Evolutionary conservation across 1,140 invertebrate genomes (phyloP).

Genomic region (Oryctes rhinoceros): DNA sequence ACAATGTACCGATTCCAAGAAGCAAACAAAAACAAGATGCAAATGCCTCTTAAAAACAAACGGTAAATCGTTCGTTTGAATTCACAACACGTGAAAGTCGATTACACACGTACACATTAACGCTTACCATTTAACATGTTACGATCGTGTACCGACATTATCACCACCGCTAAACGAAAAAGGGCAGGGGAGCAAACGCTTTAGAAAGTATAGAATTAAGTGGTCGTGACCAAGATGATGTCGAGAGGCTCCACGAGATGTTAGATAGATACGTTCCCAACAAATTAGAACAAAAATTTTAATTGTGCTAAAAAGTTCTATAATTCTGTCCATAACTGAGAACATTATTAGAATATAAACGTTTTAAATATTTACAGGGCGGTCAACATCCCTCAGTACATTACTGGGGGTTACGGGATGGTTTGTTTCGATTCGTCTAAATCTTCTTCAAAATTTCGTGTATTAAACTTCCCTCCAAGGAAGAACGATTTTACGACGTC

Average conservation of each 20-base stretch:
- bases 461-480: too few species aligned
- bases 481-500: too few species aligned
- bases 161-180: slow-evolving; percentile 3
- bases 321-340: too few species aligned
- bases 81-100: slow-evolving; percentile 12
- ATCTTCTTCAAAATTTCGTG: too few species aligned
- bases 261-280: background rate
- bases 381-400: too few species aligned
- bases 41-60: background rate
- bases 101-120: background rate
- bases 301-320: background rate
- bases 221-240: slow-evolving; percentile 1
- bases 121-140: slow-evolving; percentile 3
- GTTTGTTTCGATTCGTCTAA: too few species aligned
- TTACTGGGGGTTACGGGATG: too few species aligned
- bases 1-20: too few species aligned
- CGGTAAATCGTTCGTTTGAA: too few species aligned
- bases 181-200: background rate
- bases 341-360: too few species aligned
- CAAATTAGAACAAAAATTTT: background rate
- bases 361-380: too few species aligned
- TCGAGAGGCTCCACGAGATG: background rate
- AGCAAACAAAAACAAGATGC: background rate
- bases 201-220: slow-evolving; percentile 7
- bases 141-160: slow-evolving; percentile 13